Conservation (phyloP, 1,140 invertebrate genomes). For the Musca domestica region DNA sequence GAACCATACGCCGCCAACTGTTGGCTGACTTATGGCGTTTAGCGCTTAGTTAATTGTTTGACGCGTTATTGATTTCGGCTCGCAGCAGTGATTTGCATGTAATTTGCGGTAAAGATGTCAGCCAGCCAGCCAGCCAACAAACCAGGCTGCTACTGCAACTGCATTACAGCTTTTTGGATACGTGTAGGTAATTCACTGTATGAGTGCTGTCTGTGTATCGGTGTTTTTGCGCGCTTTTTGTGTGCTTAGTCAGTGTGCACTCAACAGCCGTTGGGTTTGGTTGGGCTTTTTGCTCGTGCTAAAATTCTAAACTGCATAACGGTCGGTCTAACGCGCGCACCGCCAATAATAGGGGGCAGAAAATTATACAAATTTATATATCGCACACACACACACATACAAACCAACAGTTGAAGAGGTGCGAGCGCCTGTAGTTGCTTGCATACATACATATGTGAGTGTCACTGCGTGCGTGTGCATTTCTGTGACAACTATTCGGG, state of each 20-base stretch:
- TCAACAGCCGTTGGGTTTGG: constrained; percentile 29
- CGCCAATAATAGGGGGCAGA: not conserved
- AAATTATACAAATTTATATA: not conserved
- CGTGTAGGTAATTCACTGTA: constrained; percentile 9
- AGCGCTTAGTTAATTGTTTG: not conserved
- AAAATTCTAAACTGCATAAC: constrained; percentile 12
- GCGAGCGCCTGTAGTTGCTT: too few species aligned
- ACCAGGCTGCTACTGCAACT: not conserved
- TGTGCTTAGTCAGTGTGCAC: constrained; percentile 25
- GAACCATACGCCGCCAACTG: too few species aligned
- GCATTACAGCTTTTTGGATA: constrained; percentile 13
- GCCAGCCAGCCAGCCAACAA: too few species aligned
- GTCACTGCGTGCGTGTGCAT: too few species aligned
- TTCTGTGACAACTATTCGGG: not conserved
- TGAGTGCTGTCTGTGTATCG: constrained; percentile 12
- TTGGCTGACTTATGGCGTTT: not conserved
- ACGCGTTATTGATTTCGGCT: too few species aligned
- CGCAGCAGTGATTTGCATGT: constrained; percentile 3
- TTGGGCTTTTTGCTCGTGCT: constrained; percentile 19
- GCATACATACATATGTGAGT: too few species aligned
- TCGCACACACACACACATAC: too few species aligned
- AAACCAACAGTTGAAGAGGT: too few species aligned
- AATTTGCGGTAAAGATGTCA: constrained; percentile 12
- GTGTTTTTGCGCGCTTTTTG: constrained; percentile 25
- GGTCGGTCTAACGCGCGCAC: constrained; percentile 1